A percentile compares a stretch with the other conserved stretches of the same genome.
phyloP scores from a whole-genome alignment of 2,797 vertebrate genomes.

The Lindbergichthys nudifrons region DNA sequence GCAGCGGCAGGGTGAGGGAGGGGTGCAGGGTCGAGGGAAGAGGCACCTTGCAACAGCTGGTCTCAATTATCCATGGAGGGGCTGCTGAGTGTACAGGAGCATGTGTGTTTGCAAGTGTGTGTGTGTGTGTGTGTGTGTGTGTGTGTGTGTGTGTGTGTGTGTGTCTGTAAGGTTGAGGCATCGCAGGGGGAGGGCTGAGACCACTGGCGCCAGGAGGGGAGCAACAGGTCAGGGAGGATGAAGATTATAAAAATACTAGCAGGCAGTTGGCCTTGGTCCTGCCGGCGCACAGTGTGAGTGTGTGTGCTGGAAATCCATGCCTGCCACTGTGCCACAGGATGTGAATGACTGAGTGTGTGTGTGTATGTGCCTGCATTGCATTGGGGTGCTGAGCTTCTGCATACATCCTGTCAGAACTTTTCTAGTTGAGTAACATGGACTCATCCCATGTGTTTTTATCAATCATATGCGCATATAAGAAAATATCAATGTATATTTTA shows the following conservation, averaged over 20 bases:
- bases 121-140: conserved; percentile 43
- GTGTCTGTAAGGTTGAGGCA: conserved; percentile 56
- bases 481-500: too few relatives aligned
- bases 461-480: neutral
- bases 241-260: conserved; percentile 89
- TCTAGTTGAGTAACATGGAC: conserved; percentile 43
- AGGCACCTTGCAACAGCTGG: conserved; percentile 90
- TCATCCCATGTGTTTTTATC: conserved; percentile 32
- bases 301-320: conserved; percentile 57
- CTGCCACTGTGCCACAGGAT: conserved; percentile 68
- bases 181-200: conserved; percentile 79
- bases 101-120: conserved; percentile 56
- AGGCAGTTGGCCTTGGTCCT: conserved; percentile 84
- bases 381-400: conserved; percentile 40
- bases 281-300: conserved; percentile 62
- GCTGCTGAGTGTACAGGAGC: conserved; percentile 73
- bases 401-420: conserved; percentile 65
- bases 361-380: conserved; percentile 23
- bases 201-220: conserved; percentile 87
- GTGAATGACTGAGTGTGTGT: conserved; percentile 46
- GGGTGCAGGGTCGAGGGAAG: conserved; percentile 75
- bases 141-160: conserved; percentile 55
- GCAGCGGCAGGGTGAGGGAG: conserved; percentile 60
- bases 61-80: conserved; percentile 85
- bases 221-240: conserved; percentile 88